Conservation (phyloP, 2,888 invertebrate species). For the Mesoligia furuncula region DNA sequence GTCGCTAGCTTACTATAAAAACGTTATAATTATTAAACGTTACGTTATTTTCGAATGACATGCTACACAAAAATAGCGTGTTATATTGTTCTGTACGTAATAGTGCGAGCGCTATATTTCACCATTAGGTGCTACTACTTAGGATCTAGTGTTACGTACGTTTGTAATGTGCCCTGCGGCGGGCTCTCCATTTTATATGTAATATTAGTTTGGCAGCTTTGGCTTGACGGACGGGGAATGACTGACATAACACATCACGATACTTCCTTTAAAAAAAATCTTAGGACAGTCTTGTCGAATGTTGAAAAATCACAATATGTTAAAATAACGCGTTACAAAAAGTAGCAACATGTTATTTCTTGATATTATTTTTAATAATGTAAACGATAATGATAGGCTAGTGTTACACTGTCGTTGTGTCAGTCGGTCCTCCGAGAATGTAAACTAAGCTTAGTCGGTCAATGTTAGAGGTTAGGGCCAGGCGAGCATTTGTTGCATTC, state of each 20-base stretch:
- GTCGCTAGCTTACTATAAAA: slow-evolving; percentile 40
- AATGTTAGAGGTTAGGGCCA: slow-evolving; percentile 80
- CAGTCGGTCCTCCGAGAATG: slow-evolving; percentile 60
- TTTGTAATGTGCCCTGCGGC: slow-evolving; percentile 54
- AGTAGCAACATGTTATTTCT: neutral
- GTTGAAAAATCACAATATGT: neutral
- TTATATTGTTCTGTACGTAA: slow-evolving; percentile 65
- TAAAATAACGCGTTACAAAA: slow-evolving; percentile 15
- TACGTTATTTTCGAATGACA: neutral
- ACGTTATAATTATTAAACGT: neutral
- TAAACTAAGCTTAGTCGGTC: slow-evolving; percentile 76
- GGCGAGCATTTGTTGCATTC: slow-evolving; percentile 77
- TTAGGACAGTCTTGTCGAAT: neutral
- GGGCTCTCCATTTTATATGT: slow-evolving; percentile 62
- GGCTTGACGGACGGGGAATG: slow-evolving; percentile 55
- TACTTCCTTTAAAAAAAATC: neutral
- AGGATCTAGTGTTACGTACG: slow-evolving; percentile 76
- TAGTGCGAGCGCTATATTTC: slow-evolving; percentile 73
- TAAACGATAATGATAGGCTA: neutral
- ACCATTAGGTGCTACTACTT: slow-evolving; percentile 88
- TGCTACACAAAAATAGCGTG: slow-evolving; percentile 9
- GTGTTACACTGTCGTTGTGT: neutral
- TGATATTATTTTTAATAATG: slow-evolving; percentile 2
- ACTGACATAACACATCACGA: slow-evolving; percentile 16
- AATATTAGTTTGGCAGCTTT: slow-evolving; percentile 73